A percentile compares a stretch with the other conserved stretches of the same genome.
Conservation (phyloP, 2,888 invertebrate species). For the Catocala fraxini region DNA sequence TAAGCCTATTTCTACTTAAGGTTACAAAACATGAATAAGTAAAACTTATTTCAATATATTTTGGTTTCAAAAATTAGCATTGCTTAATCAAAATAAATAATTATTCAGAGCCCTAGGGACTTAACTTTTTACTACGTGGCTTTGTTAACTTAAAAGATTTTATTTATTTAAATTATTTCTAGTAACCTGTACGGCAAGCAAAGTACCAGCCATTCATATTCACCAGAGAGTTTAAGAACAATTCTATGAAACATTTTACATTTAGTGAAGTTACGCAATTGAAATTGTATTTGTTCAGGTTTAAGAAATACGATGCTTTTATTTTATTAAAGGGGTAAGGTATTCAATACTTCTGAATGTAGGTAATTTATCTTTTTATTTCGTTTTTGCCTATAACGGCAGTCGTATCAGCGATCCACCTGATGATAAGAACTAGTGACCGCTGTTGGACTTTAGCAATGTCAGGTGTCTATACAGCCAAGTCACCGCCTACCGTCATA, state of each 20-base stretch:
- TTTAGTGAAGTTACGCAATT: not conserved
- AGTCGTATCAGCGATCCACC: not conserved
- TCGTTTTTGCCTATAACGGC: not conserved
- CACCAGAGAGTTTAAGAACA: not conserved
- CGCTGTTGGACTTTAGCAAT: too few species aligned
- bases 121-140: not conserved
- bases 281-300: not conserved
- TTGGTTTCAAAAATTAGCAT: too few species aligned
- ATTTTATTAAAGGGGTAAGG: too few species aligned
- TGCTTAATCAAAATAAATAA: too few species aligned
- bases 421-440: too few species aligned
- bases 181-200: not conserved
- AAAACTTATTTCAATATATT: too few species aligned
- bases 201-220: too few species aligned
- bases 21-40: too few species aligned
- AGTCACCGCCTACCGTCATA: not conserved
- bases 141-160: not conserved
- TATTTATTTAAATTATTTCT: not conserved
- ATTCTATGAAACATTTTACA: not conserved
- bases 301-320: not conserved
- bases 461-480: too few species aligned
- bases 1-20: too few species aligned
- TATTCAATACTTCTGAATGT: too few species aligned
- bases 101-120: not conserved
- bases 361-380: not conserved